These are phyloP conservation scores for Ammodytes dubius DNA, from an alignment of 2,113 vertebrate species.

Conservation along the genomic window DNA sequence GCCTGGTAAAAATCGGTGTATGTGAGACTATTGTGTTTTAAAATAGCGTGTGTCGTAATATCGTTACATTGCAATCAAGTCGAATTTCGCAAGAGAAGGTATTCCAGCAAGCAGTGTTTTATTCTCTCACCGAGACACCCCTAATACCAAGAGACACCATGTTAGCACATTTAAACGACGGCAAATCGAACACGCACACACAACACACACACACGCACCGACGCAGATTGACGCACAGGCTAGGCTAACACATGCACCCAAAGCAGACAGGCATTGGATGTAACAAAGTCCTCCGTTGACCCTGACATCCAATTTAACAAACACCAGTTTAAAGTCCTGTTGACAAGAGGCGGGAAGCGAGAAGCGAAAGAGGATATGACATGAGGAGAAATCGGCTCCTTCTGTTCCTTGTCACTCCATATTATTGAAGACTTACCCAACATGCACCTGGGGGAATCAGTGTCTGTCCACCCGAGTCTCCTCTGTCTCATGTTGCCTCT, in stretches of 20 bases:
- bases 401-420: conserved; percentile 87
- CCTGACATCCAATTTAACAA: conserved; percentile 84
- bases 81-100: conserved; percentile 13
- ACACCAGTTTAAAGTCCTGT: conserved; percentile 86
- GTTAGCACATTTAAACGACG: conserved; percentile 62
- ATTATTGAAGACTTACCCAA: conserved; percentile 87
- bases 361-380: conserved; percentile 86
- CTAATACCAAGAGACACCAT: conserved; percentile 61
- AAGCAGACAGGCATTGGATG: conserved; percentile 68
- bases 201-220: not conserved
- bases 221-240: conserved; percentile 3
- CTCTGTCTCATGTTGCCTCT: conserved; percentile 75
- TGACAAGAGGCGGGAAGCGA: conserved; percentile 82
- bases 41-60: conserved; percentile 14
- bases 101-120: conserved; percentile 31
- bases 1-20: conserved; percentile 44
- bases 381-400: conserved; percentile 86
- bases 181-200: conserved; percentile 29
- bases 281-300: conserved; percentile 81
- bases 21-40: conserved; percentile 32
- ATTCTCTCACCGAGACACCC: conserved; percentile 29
- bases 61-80: not conserved
- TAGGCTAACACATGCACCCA: conserved; percentile 48
- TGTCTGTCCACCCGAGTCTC: conserved; percentile 83
- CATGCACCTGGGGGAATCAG: conserved; percentile 86